Evolutionary conservation across 2,797 vertebrate genomes (phyloP), one percentile per base, ranked within the genome.

Genomic region (Anas flavirostris): DNA sequence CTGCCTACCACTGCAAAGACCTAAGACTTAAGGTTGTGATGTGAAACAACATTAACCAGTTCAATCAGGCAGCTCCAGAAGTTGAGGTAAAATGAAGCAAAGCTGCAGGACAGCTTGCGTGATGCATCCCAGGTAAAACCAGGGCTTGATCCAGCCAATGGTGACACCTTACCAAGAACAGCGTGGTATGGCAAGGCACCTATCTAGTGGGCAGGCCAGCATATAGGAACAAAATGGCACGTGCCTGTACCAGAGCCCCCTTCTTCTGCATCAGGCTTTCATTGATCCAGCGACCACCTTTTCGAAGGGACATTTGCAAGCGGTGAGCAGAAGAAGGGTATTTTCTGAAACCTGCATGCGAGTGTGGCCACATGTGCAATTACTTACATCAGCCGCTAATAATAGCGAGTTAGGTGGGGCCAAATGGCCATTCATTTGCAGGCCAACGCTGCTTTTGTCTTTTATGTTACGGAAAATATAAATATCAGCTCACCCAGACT

Each of bases 361-460:
- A 64, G 56, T 78, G 89, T 94, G 80, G 68, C 64, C 91, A 82
- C 58, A 75, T 96, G 91, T 85, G 88, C 0, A 2, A 56, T 83
- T 85, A 26, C 91, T 96, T 82, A 84, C 37, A 88, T 94, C 95
- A 89, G 0, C 60, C 68, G 29, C 95, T 96, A 94, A 93, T 93
- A 93, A 96, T 81, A 96, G 86, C 35, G 19, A 41, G 5, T 64
- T 48, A 90, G 83, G 83, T 2, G 0, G 60, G 86, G 76, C 64
- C 83, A 79, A 81, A 33, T 8, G 66, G 82, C 88, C 91, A 82
- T 94, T 95, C 94, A 90, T 85, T 86, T 93, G 52, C 63, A 86
- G 91, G 70, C 85, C 89, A 90, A 52, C 35, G 43, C 56, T 93
- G 95, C 95, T 89, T 97, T 96, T 97, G 95, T 94, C 81, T 94